phyloP scores from a whole-genome alignment of 2,113 vertebrate species.

The Lucifuga dentata region DNA sequence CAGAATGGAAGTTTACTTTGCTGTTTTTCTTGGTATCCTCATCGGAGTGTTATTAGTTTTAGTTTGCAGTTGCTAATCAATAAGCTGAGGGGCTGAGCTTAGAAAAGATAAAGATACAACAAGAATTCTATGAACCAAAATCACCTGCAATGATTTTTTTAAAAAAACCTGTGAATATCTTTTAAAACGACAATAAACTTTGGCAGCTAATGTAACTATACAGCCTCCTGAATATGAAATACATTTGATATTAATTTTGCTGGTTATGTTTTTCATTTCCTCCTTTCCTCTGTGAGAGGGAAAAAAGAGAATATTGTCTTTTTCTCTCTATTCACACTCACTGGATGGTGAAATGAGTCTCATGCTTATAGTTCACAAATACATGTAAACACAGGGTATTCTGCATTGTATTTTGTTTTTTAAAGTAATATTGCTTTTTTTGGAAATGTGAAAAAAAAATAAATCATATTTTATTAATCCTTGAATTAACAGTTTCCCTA shows the following conservation, averaged over 20 bases:
- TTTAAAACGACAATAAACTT: constrained; percentile 2
- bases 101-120: too few species aligned
- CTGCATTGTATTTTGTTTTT: too few species aligned
- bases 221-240: constrained; percentile 2
- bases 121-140: neutral
- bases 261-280: too few species aligned
- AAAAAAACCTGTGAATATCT: neutral
- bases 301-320: too few species aligned
- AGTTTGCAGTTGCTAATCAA: neutral
- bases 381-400: too few species aligned
- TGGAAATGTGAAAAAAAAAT: neutral
- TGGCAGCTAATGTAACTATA: constrained; percentile 1
- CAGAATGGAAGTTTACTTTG: neutral
- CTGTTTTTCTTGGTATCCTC: neutral
- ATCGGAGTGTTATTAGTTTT: constrained; percentile 6
- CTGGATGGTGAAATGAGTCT: too few species aligned
- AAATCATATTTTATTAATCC: neutral
- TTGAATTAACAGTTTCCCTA: neutral
- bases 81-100: neutral
- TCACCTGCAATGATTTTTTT: constrained; percentile 23
- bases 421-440: too few species aligned
- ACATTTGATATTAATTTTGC: neutral
- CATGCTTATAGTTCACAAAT: too few species aligned
- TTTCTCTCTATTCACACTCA: too few species aligned
- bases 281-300: too few species aligned